Base-by-base conservation (phyloP, 2,888 invertebrate species). In the Noctua janthe region DNA sequence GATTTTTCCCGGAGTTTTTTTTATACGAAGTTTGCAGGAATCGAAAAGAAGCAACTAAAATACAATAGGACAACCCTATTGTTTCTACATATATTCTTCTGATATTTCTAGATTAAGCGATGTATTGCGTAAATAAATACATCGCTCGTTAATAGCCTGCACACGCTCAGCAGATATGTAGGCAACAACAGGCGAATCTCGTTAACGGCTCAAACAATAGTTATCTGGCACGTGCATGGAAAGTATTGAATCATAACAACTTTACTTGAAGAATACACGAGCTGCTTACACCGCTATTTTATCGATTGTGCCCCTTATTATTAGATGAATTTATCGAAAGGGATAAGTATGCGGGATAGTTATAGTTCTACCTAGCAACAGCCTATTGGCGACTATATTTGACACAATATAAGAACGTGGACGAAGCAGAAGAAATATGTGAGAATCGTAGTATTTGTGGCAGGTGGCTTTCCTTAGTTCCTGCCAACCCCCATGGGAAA, bases 151-250 rank as follows among this genome's bases (percentile, higher is more conserved):
- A 78, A 84, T 78, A 35, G 29, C 74, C 35, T 84, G n/a, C 84
- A 84, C 84, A 87, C 69, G 84, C 71, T 71, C 39, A 84, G 72
- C 72, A 75, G 67, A n/a, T 74, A 74, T 78, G 71, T 64, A 66
- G 66, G 73, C 71, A 54, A 78, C 72, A 78, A 84, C 79, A 59
- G 79, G 64, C 78, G 79, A 84, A 87, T 84, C 78, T 84, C 51
- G 51, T 13, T 66, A 81, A 59, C 71, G 17, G 47, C 62, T 87
- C 49, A 8, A 64, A 71, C 83, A 74, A 83, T 83, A 76, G 35
- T 75, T 74, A 87, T 87, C 80, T 74, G 74, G 47, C 87, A 87
- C 84, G 84, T 87, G 84, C 51, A 74, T 56, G 62, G 47, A 71
- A 54, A 74, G 47, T 78, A 71, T 78, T n/a, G 56, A 17, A 51